Conservation (phyloP, 2,888 invertebrate species). For the Caenorhabditis sp. region DNA sequence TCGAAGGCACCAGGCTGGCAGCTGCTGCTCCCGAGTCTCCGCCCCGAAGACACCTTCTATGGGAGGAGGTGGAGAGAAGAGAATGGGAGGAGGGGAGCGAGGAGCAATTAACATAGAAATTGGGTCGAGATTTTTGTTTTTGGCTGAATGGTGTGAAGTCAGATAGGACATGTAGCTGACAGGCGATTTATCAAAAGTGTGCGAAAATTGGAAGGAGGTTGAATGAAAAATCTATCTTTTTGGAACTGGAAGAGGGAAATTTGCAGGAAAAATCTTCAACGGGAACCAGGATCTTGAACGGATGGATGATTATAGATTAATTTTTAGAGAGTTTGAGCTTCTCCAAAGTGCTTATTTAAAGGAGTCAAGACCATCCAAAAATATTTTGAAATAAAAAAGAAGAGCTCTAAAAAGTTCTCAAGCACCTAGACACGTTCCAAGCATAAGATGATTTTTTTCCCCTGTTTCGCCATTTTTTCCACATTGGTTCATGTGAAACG, state of each 20-base stretch:
- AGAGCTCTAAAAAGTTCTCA: not conserved
- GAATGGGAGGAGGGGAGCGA: not conserved
- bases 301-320: no score
- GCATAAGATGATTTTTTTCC: no score
- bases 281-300: no score
- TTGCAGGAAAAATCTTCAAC: no score
- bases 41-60: constrained; percentile 51
- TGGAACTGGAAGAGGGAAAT: not conserved
- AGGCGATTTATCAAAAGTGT: not conserved
- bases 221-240: not conserved
- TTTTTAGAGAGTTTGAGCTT: no score
- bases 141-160: not conserved
- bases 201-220: not conserved
- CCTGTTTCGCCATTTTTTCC: no score
- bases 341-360: no score
- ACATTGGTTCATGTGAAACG: no score
- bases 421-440: no score
- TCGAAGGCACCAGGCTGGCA: constrained; percentile 54
- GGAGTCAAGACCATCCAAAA: no score
- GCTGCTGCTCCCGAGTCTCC: constrained; percentile 63
- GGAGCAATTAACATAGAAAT: constrained; percentile 52
- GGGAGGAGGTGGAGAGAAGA: not conserved
- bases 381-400: no score
- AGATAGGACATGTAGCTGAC: not conserved
- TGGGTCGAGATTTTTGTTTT: constrained; percentile 48